Percentiles rank a stretch among this genome's conserved stretches.
Conservation (phyloP, 2,888 invertebrate species). For the Xestia xanthographa region DNA sequence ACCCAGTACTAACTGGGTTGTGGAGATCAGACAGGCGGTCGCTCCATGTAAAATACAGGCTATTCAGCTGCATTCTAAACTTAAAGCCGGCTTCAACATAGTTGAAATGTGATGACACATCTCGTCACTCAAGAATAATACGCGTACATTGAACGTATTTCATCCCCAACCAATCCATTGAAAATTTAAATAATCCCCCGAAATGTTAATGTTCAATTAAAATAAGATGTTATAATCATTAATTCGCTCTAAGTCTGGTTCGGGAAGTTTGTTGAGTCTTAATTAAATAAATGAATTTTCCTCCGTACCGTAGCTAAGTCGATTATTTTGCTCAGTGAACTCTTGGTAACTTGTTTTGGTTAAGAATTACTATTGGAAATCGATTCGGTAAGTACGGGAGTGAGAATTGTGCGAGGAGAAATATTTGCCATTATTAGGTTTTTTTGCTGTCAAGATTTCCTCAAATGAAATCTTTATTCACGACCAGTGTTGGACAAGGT, state of each 20-base stretch:
- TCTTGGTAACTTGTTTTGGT: slow-evolving; percentile 54
- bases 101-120: background rate
- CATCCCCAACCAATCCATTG: background rate
- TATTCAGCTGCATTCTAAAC: background rate
- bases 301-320: slow-evolving; percentile 69
- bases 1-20: background rate
- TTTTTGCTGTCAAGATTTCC: background rate
- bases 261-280: slow-evolving; percentile 65
- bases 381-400: slow-evolving; percentile 30
- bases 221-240: slow-evolving; percentile 66
- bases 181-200: slow-evolving; percentile 41
- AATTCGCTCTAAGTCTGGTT: slow-evolving; percentile 63
- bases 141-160: background rate
- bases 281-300: slow-evolving; percentile 79
- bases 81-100: background rate
- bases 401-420: slow-evolving; percentile 7
- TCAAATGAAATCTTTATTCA: too few relatives aligned
- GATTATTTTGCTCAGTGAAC: slow-evolving; percentile 76
- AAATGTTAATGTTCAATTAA: slow-evolving; percentile 48
- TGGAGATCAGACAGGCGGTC: background rate
- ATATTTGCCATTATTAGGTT: background rate
- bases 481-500: too few relatives aligned
- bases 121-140: background rate
- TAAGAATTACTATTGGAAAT: slow-evolving; percentile 57
- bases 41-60: background rate